Base-by-base conservation (phyloP, 2,113 vertebrate genomes). In the Psophia crepitans region DNA sequence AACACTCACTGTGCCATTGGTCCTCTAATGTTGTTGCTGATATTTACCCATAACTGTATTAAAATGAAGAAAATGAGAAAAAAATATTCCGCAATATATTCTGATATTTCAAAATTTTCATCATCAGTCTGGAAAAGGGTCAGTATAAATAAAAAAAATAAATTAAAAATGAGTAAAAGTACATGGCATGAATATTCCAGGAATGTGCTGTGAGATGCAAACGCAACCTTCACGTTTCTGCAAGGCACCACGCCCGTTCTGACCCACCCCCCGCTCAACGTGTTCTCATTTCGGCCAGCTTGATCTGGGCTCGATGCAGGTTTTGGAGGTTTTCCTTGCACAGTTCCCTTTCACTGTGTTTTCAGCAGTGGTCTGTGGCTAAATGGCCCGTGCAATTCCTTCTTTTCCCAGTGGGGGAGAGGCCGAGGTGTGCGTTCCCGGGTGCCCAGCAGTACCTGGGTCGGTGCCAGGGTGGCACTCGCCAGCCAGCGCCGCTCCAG, bases 381-480 rank as follows among this genome's bases (percentile, higher is more conserved):
- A 8, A 20, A 4, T 12, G 66, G 66, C 16, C 32, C 26, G 0
- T 4, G n/a, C 9, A 18, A 8, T 41, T 35, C 18, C 33, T 33
- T 24, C 20, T 37, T 39, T 23, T 35, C 16, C 19, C 22, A 22
- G 80, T 14, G 15, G 5, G 32, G 0, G 46, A 8, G 16, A 19
- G 30, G 51, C 5, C 0, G 5, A 33, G 73, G 23, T 14, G 22
- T 4, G 26, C 32, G 22, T n/a, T 66, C 28, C 22, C 5, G 33
- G 12, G 13, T 6, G 32, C 37, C 0, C 2, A 7, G 26, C 0
- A 2, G 39, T 22, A 16, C 27, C 33, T 19, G 26, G n/a, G 30
- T 9, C 3, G 6, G 30, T 14, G 12, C 11, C 32, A 7, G 37
- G 53, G 27, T 5, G 21, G 61, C 8, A 23, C 4, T 6, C 4